Percentiles rank a stretch among this genome's conserved stretches.
These are phyloP conservation scores for Erpetoichthys calabaricus DNA, from an alignment of 2,797 vertebrate species.

Conservation along the genomic window DNA sequence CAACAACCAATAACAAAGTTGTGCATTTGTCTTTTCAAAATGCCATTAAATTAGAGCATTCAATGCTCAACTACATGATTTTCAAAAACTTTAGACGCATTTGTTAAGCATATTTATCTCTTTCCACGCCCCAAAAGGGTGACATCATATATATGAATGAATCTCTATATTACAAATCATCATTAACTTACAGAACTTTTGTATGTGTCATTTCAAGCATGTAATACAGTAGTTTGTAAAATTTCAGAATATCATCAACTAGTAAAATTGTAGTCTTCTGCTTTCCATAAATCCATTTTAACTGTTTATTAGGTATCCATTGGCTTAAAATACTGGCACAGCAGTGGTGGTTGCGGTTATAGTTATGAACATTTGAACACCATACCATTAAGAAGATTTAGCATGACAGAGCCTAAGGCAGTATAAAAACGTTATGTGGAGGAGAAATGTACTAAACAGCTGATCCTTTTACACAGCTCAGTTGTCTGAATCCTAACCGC, in stretches of 20 bases:
- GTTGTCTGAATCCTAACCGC: conserved; percentile 44
- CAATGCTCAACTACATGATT: no score
- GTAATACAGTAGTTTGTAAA: conserved; percentile 26
- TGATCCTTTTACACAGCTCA: conserved; percentile 46
- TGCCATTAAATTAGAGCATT: no score
- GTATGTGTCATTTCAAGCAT: conserved; percentile 13
- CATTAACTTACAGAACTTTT: conserved; percentile 3
- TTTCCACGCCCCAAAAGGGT: no score
- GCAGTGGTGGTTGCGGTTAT: conserved; percentile 25
- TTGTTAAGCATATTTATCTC: no score
- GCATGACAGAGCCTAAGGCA: conserved; percentile 8
- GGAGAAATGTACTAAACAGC: conserved; percentile 26
- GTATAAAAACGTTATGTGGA: conserved; percentile 7
- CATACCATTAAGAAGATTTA: conserved; percentile 7
- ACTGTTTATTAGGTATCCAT: conserved; percentile 45
- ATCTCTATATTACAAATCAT: no score
- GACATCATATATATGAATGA: no score
- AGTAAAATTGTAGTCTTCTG: conserved; percentile 34
- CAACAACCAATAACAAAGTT: no score
- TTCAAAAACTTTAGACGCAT: no score
- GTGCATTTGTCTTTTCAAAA: no score
- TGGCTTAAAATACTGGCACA: conserved; percentile 24
- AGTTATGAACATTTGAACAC: conserved; percentile 20
- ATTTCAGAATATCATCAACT: conserved; percentile 32
- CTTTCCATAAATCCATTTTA: conserved; percentile 36